phyloP scores from a whole-genome alignment of 2,888 invertebrate genomes.

The Tuta absoluta region DNA sequence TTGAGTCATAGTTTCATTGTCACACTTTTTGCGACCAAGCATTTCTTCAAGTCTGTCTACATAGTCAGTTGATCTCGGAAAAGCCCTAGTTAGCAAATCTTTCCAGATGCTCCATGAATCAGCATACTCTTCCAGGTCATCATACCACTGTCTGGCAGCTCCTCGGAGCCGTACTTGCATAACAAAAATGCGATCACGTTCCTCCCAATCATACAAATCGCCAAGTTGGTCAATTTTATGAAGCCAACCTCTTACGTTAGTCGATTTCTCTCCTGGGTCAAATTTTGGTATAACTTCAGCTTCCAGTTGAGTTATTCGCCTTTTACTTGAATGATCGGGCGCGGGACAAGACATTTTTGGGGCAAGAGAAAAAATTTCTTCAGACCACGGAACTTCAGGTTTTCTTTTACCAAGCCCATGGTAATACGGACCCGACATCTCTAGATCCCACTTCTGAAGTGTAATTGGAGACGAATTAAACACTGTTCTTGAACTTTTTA shows the following conservation, averaged over 20 bases:
- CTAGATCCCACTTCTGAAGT: too few species aligned
- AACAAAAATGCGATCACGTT: slow-evolving; percentile 27
- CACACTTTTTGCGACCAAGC: slow-evolving; percentile 34
- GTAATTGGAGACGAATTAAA: too few species aligned
- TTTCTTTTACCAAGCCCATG: background rate
- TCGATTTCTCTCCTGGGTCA: slow-evolving; percentile 23
- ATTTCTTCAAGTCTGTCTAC: slow-evolving; percentile 40
- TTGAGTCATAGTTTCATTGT: slow-evolving; percentile 39
- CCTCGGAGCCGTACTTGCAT: slow-evolving; percentile 39
- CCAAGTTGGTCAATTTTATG: slow-evolving; percentile 36
- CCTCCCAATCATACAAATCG: slow-evolving; percentile 36
- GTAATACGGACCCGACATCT: slow-evolving; percentile 13
- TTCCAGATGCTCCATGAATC: slow-evolving; percentile 41
- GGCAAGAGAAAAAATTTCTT: slow-evolving; percentile 1
- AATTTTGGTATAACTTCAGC: slow-evolving; percentile 28
- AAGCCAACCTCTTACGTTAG: slow-evolving; percentile 32
- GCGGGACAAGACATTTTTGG: too few species aligned
- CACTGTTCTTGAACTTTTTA: too few species aligned
- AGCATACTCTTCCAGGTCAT: slow-evolving; percentile 37
- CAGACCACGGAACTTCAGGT: background rate
- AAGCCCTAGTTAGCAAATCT: slow-evolving; percentile 23
- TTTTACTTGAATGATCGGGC: background rate
- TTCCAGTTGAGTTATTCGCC: slow-evolving; percentile 6
- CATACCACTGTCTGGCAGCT: slow-evolving; percentile 40
- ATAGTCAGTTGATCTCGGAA: slow-evolving; percentile 37